Base-by-base conservation (phyloP, 1,140 invertebrate species). In the Cydia strobilella region DNA sequence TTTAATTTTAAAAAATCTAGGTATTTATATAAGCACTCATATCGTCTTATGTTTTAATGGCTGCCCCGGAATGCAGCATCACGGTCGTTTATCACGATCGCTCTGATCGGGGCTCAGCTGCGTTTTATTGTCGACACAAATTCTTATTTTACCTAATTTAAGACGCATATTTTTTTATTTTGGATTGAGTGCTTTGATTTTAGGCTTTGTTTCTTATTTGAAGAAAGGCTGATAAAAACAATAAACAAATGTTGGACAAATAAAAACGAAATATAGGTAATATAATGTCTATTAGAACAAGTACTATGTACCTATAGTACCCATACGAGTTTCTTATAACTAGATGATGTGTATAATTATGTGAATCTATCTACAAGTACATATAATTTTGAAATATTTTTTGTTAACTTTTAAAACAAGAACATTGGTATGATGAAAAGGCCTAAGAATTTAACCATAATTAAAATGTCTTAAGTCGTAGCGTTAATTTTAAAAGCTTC, bases 1-100 rank as follows among this genome's bases (percentile, higher is more conserved):
- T n/a, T n/a, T n/a, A n/a, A n/a, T n/a, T n/a, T n/a, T n/a, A n/a
- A n/a, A n/a, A n/a, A n/a, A n/a, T n/a, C 48, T 54, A 18, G 0
- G 51, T 13, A 54, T 54, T 54, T 54, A 1, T 54, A 54, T 18
- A 54, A 54, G n/a, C 54, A 59, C 10, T 59, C 54, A 23, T 23
- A 23, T 23, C 20, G 18, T 59, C 3, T 23, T 59, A 23, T 59
- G 20, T 59, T 59, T 59, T 59, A 59, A 23, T 6, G 9, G 18
- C 20, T 23, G 10, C 54, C 54, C 20, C 20, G 88, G 87, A 92
- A 76, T 91, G 90, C 90, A 91, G 83, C 89, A 89, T 91, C 88
- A 91, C 87, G 87, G 66, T 92, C 89, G 88, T 92, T 92, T 92
- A 91, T 92, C 90, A 92, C 87, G 88, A 92, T 92, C 90, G 89